phyloP scores from a whole-genome alignment of 2,113 vertebrate species.

The Scomber scombrus region DNA sequence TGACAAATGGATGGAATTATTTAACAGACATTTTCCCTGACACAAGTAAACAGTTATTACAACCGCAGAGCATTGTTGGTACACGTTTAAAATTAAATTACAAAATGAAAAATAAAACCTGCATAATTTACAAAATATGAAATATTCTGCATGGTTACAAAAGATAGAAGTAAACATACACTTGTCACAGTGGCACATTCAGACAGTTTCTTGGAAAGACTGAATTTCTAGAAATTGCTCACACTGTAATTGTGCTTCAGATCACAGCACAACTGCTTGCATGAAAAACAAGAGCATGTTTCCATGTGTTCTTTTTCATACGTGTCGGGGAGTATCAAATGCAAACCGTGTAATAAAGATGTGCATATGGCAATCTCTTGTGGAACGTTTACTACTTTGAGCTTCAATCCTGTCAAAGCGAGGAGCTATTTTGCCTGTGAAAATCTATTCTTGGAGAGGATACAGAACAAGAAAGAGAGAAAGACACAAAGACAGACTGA shows the following conservation, averaged over 20 bases:
- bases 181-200: conserved; percentile 11
- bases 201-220: conserved; percentile 23
- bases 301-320: conserved; percentile 6
- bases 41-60: neutral
- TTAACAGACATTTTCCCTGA: neutral
- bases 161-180: conserved; percentile 14
- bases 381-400: conserved; percentile 37
- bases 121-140: conserved; percentile 12
- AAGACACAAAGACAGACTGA: conserved; percentile 60
- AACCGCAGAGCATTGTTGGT: neutral
- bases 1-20: neutral
- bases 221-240: conserved; percentile 26
- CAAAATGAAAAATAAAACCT: neutral
- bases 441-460: conserved; percentile 61
- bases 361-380: conserved; percentile 22
- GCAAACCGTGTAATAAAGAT: conserved; percentile 14
- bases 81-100: conserved; percentile 6
- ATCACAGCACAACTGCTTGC: neutral
- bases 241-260: conserved; percentile 17
- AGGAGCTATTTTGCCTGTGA: conserved; percentile 47
- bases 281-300: conserved; percentile 17
- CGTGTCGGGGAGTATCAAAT: conserved; percentile 11
- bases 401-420: conserved; percentile 44
- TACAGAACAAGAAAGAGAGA: conserved; percentile 56
- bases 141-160: neutral